Base-by-base conservation (phyloP, 2,888 invertebrate genomes). In the Phlogophora meticulosa region DNA sequence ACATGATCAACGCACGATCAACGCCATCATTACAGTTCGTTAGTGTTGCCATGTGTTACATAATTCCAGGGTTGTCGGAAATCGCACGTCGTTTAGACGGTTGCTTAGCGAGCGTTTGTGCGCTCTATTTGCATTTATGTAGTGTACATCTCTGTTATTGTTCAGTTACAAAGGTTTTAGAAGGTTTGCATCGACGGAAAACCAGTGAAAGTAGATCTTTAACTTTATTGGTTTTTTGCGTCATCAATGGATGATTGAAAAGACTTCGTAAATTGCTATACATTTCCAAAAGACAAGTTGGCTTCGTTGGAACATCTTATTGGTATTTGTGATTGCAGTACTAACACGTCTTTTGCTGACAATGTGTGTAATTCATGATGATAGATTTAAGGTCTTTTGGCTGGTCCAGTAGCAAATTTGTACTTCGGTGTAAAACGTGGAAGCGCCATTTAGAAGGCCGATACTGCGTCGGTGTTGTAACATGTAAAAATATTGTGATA, bases 341-440 rank as follows among this genome's bases (percentile, higher is more conserved):
- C 60, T 51, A 63, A 64, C 56, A 40, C 28, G 70, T 64, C 72
- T 76, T 74, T 58, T 76, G 60, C 11, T 43, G 62, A 22, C 32
- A 76, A 62, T 72, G 74, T 70, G 74, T 64, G 82, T 78, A 74
- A 79, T 82, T 72, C 73, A 81, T 81, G 87, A 77, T 73, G 73
- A 40, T 88, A 87, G 82, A 75, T 83, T 83, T 82, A 83, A 82
- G 83, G 82, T 82, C 73, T 79, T 85, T 83, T 87, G 88, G 87
- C 86, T 87, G 88, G 88, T 87, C 88, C 88, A 88, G 85, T 87
- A 82, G 84, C 73, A 64, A 82, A 74, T 80, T 79, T 80, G 72
- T 81, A 81, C 75, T 74, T 77, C 72, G 72, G 76, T 80, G 78
- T 65, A 63, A 72, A 76, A 80, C 75, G 78, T 82, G 83, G 78